Evolutionary conservation across 2,888 invertebrate species (phyloP), one percentile per base, ranked within the genome.

Genomic region (Xanthia togata): DNA sequence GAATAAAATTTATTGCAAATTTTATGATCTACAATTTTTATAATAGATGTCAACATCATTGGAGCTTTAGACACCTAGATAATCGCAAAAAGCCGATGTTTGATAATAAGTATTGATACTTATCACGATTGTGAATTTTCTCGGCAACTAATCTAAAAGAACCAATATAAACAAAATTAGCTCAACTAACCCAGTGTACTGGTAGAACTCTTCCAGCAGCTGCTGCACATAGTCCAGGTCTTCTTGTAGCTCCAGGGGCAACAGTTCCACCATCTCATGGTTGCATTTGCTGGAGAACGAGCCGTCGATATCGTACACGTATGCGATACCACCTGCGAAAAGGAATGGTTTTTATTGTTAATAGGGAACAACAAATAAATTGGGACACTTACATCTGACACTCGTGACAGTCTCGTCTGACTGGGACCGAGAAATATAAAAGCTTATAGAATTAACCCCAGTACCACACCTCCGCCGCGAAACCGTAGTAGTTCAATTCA

Each of bases 181-280:
- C 9, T 5, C 2, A 11, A 78, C 92, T 91, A 90, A 97, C 89
- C 98, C 99, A 4, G 99, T 99, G 90, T 98, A 98, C 69, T 98
- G 97, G 26, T 98, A 97, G 93, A 99, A 99, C 92, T 99, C 99
- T 85, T 97, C 95, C 26, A 99, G 96, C 50, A 99, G 96, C 53
- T 97, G 95, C 90, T 98, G 97, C 0, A 99, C 98, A 77, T 97
- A 97, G 1, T 97, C 94, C 47, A 98, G 95, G 94, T 99, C 99
- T 14, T 98, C 98, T 8, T 97, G 95, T 44, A 97, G 95, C 85
- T 98, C 98, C 53, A 99, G 92, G 2, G 98, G 98, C 78, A 99
- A 97, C 31, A 99, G 95, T 90, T 99, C 99, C n/a, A 99, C 99
- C 97, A 98, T 98, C 94, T 99, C 99, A n/a, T 97, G 97, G 95